Percentiles rank a stretch among this genome's conserved stretches.
Conservation (phyloP, 2,113 vertebrate species). For the Ciconia boyciana region DNA sequence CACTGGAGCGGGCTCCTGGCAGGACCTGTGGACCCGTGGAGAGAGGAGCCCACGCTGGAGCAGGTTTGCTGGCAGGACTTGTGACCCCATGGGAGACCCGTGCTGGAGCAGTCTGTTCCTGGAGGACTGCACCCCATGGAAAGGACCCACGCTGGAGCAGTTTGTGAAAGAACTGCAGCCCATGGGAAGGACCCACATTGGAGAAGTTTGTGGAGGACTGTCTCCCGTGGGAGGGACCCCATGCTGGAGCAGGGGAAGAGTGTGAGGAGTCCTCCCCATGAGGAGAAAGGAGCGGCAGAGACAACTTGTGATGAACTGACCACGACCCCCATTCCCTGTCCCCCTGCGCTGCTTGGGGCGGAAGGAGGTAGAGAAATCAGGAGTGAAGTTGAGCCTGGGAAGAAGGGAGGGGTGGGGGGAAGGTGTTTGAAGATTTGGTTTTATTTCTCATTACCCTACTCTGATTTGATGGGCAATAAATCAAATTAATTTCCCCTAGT, state of each 20-base stretch:
- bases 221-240: background rate
- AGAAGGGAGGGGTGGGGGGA: background rate
- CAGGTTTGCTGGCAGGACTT: background rate
- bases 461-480: background rate
- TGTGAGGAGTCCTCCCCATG: background rate
- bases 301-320: background rate
- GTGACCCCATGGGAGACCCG: background rate
- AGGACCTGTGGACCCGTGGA: background rate
- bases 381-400: background rate
- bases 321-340: too few species aligned
- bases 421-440: background rate
- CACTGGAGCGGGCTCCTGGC: background rate
- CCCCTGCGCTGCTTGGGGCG: background rate
- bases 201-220: background rate
- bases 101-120: background rate
- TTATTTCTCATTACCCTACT: background rate
- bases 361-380: background rate
- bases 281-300: background rate
- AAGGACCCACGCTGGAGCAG: background rate
- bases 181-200: fast-evolving
- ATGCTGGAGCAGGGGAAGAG: background rate
- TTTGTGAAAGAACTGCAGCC: background rate
- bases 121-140: background rate
- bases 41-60: fast-evolving
- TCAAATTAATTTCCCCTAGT: background rate